Base-by-base conservation (phyloP, 35 echinoderm and acorn worm species). In the Eucidaris tribuloides region DNA sequence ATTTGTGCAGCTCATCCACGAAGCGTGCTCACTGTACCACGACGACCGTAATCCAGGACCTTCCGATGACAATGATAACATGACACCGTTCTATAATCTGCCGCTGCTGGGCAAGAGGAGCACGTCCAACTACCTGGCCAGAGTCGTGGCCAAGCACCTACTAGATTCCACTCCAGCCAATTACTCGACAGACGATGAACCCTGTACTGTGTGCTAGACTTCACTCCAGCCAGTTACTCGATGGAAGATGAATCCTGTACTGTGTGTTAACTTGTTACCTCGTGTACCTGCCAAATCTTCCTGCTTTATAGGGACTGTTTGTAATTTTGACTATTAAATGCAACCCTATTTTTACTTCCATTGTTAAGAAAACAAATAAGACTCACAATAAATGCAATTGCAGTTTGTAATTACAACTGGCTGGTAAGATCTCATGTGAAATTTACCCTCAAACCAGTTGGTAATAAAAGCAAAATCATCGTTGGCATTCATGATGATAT, bases 1-100 rank as follows among this genome's bases (percentile, higher is more conserved):
- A n/a, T n/a, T n/a, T n/a, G n/a, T n/a, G n/a, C n/a, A 92, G 94
- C 35, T 89, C 0, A 80, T 97, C 45, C 84, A 92, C 32, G 95
- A 98, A 74, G 90, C 95, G 3, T 89, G 89, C 43, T 52, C 35
- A 6, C 18, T 70, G 11, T 93, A 86, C 72, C 58, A 81, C 52
- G 79, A 82, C 23, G 81, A 82, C 33, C 77, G 84, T 25, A 71
- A 82, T 52, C 72, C 88, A 65, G 78, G 74, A 74, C 45, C 81
- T 25, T 78, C 89, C 38, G 68, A 85, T 31, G 55, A 71, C 40
- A 29, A 37, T 27, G 78, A 83, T 72, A 65, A 77, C 79, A 45
- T 81, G 55, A 81, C 76, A 17, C 85, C 91, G 3, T 98, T 98
- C 74, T 98, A 93, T 83, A 93, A 93, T 46, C 83, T 83, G 2